Base-by-base conservation (phyloP, 2,888 invertebrate species). In the Capitulum mitella region DNA sequence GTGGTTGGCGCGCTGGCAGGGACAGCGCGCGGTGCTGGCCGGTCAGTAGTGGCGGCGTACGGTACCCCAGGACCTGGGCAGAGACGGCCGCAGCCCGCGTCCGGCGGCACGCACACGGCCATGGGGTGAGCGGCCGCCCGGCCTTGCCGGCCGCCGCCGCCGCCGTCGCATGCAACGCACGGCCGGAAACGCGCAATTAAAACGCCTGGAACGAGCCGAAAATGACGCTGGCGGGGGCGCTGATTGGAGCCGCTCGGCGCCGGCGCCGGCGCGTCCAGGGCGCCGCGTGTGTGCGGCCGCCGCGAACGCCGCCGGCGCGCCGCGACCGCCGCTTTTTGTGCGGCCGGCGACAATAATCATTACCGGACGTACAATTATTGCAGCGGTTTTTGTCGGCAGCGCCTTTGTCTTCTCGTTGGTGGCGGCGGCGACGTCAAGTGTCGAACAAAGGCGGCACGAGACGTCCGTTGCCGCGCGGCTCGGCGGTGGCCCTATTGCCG, bases 281-380 rank as follows among this genome's bases (percentile, higher is more conserved):
- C 51, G 51, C 51, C 3, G 22, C 70, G 70, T 3, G n/a, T 14
- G 32, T 12, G 32, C 32, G 32, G 14, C 61, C 61, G 32, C 70
- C n/a, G n/a, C n/a, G n/a, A n/a, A n/a, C 37, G 70, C 70, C 70
- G 70, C 37, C 37, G 70, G 34, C 37, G 19, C 37, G 70, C 5
- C 70, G 19, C 19, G 64, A 32, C 70, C 5, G 14, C 8, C 70
- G 37, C 34, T 70, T 70, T 70, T 70, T 70, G 70, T 70, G 22
- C 29, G 16, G 6, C 70, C 37, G 70, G 37, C 37, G 70, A 26
- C 70, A 70, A 37, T 32, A 70, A 70, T 70, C 37, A 37, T 22
- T 37, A 37, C 26, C 70, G 70, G 70, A 32, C 70, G 70, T 70
- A 37, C 70, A 70, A 70, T 70, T 70, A 70, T 70, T 70, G 70